Evolutionary conservation across 1,140 invertebrate genomes (phyloP).

Genomic region (Drosophila mayri): DNA sequence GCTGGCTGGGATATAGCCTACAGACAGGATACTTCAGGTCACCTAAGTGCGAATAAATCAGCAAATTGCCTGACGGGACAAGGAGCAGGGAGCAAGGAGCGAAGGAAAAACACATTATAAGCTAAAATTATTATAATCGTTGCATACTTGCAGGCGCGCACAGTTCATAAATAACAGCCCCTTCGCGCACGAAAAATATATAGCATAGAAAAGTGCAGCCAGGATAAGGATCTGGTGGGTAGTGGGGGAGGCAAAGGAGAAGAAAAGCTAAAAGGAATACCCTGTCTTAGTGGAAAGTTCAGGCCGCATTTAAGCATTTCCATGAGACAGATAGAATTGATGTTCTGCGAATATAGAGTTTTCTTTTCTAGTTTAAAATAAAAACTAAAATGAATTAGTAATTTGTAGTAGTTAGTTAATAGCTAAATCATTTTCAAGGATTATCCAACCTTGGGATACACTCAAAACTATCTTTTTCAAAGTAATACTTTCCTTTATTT

Average conservation of each 20-base stretch:
- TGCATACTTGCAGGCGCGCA: slow-evolving; percentile 66
- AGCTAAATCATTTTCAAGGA: too few species aligned
- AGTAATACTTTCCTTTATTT: neutral
- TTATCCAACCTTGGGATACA: too few species aligned
- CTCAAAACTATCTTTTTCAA: neutral
- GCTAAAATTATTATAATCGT: slow-evolving; percentile 76
- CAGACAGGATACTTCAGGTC: slow-evolving; percentile 68
- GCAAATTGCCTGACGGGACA: slow-evolving; percentile 57
- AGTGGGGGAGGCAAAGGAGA: neutral
- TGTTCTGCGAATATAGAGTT: neutral
- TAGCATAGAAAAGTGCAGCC: slow-evolving; percentile 32
- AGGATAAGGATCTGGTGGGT: slow-evolving; percentile 17
- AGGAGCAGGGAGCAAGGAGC: too few species aligned
- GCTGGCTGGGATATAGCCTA: slow-evolving; percentile 3
- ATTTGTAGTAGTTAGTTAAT: neutral
- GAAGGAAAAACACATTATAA: slow-evolving; percentile 66
- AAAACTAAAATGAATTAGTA: neutral
- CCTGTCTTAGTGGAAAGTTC: neutral
- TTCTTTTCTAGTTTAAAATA: too few species aligned
- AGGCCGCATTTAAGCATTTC: neutral
- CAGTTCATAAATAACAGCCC: slow-evolving; percentile 68
- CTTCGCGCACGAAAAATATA: slow-evolving; percentile 35
- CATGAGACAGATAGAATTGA: too few species aligned
- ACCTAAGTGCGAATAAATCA: slow-evolving; percentile 74
- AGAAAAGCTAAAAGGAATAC: neutral